Base-by-base conservation (phyloP, 2,888 invertebrate species). In the Netelia virgata region DNA sequence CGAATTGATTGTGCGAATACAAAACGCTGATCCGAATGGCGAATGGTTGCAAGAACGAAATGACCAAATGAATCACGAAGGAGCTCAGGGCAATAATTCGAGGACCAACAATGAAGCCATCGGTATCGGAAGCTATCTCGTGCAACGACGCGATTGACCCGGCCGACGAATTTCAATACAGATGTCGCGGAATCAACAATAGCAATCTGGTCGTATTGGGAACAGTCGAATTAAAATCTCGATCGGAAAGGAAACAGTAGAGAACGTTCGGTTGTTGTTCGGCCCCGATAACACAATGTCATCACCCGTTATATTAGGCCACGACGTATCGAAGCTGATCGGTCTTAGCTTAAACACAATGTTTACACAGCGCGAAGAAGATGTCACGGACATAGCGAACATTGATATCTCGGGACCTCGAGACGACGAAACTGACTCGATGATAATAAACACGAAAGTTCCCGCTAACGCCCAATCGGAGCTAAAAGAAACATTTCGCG, bases 261-360 rank as follows among this genome's bases (percentile, higher is more conserved):
- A 64, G 50, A 20, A 59, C 11, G 10, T 47, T 2, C 18, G 57
- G 1, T 64, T 86, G n/a, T 23, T 84, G 11, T 80, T 87, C 11
- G 82, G 84, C 3, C 83, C 83, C 9, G 84, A 85, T 55, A 11
- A 79, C 16, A 86, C 85, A 9, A 85, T 84, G 82, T 11, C 36
- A 14, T 57, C 79, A 3, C 41, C 81, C n/a, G n/a, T n/a, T n/a
- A n/a, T n/a, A n/a, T n/a, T n/a, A n/a, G n/a, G n/a, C n/a, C n/a
- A n/a, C n/a, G n/a, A n/a, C n/a, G n/a, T n/a, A n/a, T n/a, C n/a
- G n/a, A n/a, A n/a, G n/a, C n/a, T n/a, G n/a, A n/a, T n/a, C n/a
- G n/a, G n/a, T n/a, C n/a, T n/a, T n/a, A n/a, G n/a, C n/a, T n/a
- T n/a, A n/a, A n/a, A n/a, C n/a, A n/a, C n/a, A n/a, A n/a, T n/a